Base-by-base conservation (phyloP, 2,888 invertebrate genomes). In the Elegia similella region DNA sequence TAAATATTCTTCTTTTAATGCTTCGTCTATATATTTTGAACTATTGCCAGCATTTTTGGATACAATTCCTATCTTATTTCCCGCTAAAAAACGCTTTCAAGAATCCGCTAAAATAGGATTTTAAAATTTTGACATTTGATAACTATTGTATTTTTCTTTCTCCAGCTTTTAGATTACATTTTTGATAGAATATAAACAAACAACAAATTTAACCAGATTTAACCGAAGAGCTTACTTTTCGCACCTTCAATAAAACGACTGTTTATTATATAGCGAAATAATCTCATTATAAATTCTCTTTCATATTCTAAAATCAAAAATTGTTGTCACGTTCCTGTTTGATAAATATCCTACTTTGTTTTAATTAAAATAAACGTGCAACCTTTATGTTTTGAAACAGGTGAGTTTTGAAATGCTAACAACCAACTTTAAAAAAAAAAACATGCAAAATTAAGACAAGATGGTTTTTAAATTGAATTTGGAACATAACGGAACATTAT, bases 251-350 rank as follows among this genome's bases (percentile, higher is more conserved):
- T 47, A 17, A 38, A 55, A 16, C 30, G 29, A 15, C 13, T 50
- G 38, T 44, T 42, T 47, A 52, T 52, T 56, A 56, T 32, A 52
- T 13, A 42, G n/a, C n/a, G 32, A 52, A 56, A 47, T 59, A 56
- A 59, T 55, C 55, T 47, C 47, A 59, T 59, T 59, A 52, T 23
- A 52, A 32, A 10, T 52, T 57, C n/a, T 46, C 34, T 34, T 46
- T 44, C 43, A 44, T 46, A 23, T 46, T 46, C 23, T 8, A 29
- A 29, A 23, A 46, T 23, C 23, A 46, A 12, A 29, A 29, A 29
- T 46, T 23, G 8, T 8, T 23, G n/a, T 29, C 46, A 46, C 46
- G 46, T 46, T 46, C 12, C 29, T 46, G 46, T 1, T 29, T 46
- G 46, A 23, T 46, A 23, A 46, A 46, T 23, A 5, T 46, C 12